Conservation (phyloP, 2,113 vertebrate species). For the Mionectes macconnelli region DNA sequence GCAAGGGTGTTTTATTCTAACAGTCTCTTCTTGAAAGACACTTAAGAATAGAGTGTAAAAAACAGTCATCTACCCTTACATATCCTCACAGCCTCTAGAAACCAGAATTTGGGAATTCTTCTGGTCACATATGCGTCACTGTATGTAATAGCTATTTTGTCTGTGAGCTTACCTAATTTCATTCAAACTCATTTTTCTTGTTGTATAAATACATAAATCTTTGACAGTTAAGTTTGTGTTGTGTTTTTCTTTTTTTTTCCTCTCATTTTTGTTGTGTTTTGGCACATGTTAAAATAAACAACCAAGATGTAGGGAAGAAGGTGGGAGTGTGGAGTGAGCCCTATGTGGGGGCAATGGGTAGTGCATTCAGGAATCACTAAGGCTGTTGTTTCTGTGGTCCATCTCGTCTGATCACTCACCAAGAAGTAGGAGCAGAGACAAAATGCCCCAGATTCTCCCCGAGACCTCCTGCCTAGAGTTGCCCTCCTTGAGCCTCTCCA, state of each 20-base stretch:
- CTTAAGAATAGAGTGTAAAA: neutral
- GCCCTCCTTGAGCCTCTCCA: neutral
- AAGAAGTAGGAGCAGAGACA: neutral
- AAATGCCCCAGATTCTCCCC: neutral
- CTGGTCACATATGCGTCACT: neutral
- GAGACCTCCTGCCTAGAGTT: neutral
- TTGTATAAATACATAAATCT: neutral
- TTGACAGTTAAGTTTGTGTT: neutral
- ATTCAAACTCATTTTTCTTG: neutral
- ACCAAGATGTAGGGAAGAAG: neutral
- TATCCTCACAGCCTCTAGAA: neutral
- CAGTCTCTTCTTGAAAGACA: neutral
- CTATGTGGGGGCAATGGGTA: rapidly evolving
- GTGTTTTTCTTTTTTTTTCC: neutral
- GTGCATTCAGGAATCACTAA: rapidly evolving
- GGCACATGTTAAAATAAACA: neutral
- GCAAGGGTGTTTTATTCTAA: neutral
- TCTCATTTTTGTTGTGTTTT: neutral
- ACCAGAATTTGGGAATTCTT: neutral
- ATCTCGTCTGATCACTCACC: no score
- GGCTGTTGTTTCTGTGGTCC: neutral
- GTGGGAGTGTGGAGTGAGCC: rapidly evolving
- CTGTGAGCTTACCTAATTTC: neutral
- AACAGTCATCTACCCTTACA: neutral
- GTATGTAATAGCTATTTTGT: neutral